Base-by-base conservation (phyloP, 2,888 invertebrate species). In the Lasiommata megera region DNA sequence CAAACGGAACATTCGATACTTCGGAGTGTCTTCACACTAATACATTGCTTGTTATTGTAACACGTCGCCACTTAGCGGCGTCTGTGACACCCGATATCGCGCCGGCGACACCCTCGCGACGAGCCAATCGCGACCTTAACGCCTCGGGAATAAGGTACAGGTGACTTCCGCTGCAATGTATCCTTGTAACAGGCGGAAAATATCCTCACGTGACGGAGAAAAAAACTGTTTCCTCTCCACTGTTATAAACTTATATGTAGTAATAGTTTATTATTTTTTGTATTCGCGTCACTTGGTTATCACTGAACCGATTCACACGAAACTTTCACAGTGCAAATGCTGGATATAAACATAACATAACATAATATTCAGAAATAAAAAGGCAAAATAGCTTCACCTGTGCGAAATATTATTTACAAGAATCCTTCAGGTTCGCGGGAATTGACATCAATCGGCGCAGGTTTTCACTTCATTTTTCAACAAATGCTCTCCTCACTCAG, bases 1-100 rank as follows among this genome's bases (percentile, higher is more conserved):
- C 60, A 62, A 62, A 62, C 14, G 55, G 44, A 63, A 67, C 62
- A 63, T 69, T 68, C 60, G 74, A 78, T 70, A 76, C 71, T 71
- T 67, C 71, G 71, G 64, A 70, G 67, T 69, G 67, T 64, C 57
- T 51, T 62, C 65, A 62, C 67, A 62, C 76, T 79, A 79, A 82
- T 81, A 84, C 73, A 80, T 76, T 75, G 74, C 77, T 76, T 87
- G 88, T 87, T 88, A 74, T 87, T 84, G 79, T 79, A 84, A 82
- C 73, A 74, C 79, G 86, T 82, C 82, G 77, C 79, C 87, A 84
- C 87, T 86, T 83, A 82, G 75, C 69, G 78, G 76, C 73, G 70
- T 72, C 73, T 81, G 68, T 80, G 85, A 76, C 80, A 88, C 70
- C 68, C 70, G 78, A 87, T 71, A 85, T 79, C 29, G 17, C 12